These are phyloP conservation scores for Eremobia ochroleuca DNA, from an alignment of 2,888 invertebrate species.

Conservation along the genomic window DNA sequence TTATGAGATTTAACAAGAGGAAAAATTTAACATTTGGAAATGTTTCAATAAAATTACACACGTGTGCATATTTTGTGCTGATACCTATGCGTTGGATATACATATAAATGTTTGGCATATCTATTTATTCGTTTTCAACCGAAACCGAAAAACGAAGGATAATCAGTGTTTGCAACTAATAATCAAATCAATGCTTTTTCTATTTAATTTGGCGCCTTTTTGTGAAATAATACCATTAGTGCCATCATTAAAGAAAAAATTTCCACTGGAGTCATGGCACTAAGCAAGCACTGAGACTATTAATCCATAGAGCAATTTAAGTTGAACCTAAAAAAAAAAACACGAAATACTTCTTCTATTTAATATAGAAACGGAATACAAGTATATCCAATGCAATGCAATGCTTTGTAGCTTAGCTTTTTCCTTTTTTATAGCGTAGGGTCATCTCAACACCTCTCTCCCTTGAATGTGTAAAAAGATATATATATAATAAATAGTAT, in stretches of 20 bases:
- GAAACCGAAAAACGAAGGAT: neutral
- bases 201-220: neutral
- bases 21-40: neutral
- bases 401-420: too few relatives aligned
- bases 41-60: neutral
- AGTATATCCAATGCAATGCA: neutral
- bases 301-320: too few relatives aligned
- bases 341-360: too few relatives aligned
- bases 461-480: too few relatives aligned
- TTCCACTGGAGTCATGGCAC: too few relatives aligned
- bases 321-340: too few relatives aligned
- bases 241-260: too few relatives aligned
- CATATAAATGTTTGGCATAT: too few relatives aligned
- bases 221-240: neutral
- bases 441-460: too few relatives aligned
- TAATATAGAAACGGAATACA: neutral
- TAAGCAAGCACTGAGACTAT: too few relatives aligned
- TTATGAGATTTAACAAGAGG: neutral
- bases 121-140: neutral
- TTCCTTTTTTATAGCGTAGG: too few relatives aligned
- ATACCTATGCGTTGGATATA: neutral
- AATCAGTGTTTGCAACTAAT: neutral
- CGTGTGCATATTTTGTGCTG: neutral
- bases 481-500: too few relatives aligned
- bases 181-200: neutral